Percentiles rank a stretch among this genome's conserved stretches.
phyloP scores from a whole-genome alignment of 2,797 vertebrate genomes.

The Myiotriccus ornatus region DNA sequence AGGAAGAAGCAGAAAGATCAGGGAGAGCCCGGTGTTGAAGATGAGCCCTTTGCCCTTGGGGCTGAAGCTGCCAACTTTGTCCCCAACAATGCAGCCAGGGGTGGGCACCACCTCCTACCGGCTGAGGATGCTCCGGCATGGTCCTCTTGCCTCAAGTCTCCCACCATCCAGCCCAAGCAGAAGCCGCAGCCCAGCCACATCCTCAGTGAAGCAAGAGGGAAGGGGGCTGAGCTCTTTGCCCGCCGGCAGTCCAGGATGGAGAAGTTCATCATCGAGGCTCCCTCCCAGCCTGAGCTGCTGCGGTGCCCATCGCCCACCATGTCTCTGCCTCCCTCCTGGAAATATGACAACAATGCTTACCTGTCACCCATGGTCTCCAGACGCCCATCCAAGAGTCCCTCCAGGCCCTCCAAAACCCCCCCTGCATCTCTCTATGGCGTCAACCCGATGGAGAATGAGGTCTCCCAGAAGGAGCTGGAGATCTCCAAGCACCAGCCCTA shows the following conservation, averaged over 20 bases:
- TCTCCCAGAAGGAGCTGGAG: conserved; percentile 88
- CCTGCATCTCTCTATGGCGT: conserved; percentile 77
- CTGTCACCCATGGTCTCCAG: conserved; percentile 83
- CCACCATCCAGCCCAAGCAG: conserved; percentile 82
- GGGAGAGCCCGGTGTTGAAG: conserved; percentile 79
- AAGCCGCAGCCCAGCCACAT: conserved; percentile 87
- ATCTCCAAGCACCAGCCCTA: conserved; percentile 89
- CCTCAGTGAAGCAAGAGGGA: conserved; percentile 88
- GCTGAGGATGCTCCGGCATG: conserved; percentile 81
- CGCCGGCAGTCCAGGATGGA: conserved; percentile 96
- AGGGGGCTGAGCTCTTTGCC: conserved; percentile 93
- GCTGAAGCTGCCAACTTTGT: conserved; percentile 95
- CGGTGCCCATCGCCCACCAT: conserved; percentile 92
- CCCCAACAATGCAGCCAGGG: conserved; percentile 60
- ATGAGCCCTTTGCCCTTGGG: conserved; percentile 90
- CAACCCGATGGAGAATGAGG: conserved; percentile 81
- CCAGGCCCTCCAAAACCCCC: conserved; percentile 80
- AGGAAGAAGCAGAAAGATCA: conserved; percentile 85
- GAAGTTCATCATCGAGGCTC: conserved; percentile 87
- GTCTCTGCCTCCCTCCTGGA: conserved; percentile 97
- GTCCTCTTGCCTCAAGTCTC: conserved; percentile 92
- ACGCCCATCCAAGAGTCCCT: conserved; percentile 79
- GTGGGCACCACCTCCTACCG: background rate
- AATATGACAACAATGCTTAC: conserved; percentile 85
- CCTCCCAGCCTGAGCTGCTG: conserved; percentile 69